These are phyloP conservation scores for Sphaerophoria rueppellii DNA, from an alignment of 2,888 invertebrate genomes.

Conservation along the genomic window DNA sequence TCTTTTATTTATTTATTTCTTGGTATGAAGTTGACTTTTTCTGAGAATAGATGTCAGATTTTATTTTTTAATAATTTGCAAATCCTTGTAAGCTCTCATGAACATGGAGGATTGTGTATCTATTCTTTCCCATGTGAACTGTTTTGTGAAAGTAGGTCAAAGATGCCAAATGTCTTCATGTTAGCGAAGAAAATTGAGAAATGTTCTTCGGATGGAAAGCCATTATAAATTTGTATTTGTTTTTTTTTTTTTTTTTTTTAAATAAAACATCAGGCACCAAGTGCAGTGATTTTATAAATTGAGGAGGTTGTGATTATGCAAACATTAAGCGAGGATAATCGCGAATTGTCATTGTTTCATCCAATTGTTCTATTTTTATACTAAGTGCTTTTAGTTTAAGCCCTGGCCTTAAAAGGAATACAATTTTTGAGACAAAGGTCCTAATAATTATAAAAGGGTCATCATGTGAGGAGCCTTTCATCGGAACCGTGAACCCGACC, in stretches of 20 bases:
- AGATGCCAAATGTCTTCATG: conserved; percentile 6
- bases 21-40: conserved; percentile 17
- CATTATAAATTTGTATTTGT: background rate
- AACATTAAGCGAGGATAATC: no score
- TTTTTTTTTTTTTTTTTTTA: background rate
- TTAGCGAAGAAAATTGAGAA: background rate
- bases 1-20: background rate
- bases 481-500: no score
- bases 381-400: no score
- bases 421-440: no score
- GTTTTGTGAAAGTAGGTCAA: conserved; percentile 7
- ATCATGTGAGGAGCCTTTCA: no score
- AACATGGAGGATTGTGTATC: conserved; percentile 12
- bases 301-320: background rate
- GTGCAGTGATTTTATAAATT: background rate
- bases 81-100: conserved; percentile 27
- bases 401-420: no score
- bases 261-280: background rate
- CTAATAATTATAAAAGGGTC: no score
- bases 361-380: no score
- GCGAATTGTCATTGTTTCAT: no score
- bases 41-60: conserved; percentile 28
- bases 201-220: conserved; percentile 7
- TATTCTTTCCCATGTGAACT: background rate
- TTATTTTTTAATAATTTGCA: conserved; percentile 30